Base-by-base conservation (phyloP, 23 tunicate species). In the Diplosoma virens region DNA sequence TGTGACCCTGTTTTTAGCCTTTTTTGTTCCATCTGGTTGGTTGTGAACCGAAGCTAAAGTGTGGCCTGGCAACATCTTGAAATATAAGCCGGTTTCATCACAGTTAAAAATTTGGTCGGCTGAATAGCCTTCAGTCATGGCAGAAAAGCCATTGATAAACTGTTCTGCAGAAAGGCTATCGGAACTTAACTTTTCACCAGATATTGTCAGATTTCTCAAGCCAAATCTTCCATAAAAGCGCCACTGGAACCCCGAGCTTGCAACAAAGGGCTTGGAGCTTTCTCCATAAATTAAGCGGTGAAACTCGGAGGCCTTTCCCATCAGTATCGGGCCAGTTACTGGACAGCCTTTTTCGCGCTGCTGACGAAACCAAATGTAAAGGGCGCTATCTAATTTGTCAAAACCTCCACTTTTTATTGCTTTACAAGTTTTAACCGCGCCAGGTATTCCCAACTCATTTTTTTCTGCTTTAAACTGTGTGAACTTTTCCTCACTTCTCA, bases 181-280 rank as follows among this genome's bases (percentile, higher is more conserved):
- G n/a, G 66, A 59, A 59, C 66, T 59, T 59, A 59, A 59, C 22
- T 59, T 59, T 20, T 59, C 66, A 59, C 66, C 66, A 9, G 11
- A 16, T 59, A 20, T 59, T 59, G n/a, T 59, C 24, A 59, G 66
- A 59, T 21, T 59, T 14, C 66, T 59, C 23, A 59, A 59, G 66
- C 66, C 9, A 20, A 59, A 59, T 21, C 66, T 59, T 20, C 22
- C 23, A 25, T 25, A 59, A 59, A 59, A 59, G n/a, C n/a, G n/a
- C 20, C 23, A 59, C 22, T 59, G 66, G 22, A 59, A 59, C 66
- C 66, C 66, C 20, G 66, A 16, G 22, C 66, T 59, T 59, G 66
- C 66, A 9, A 18, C 9, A 59, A 21, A 59, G 66, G 20, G 22
- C 23, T 59, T 21, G 53, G n/a, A n/a, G n/a, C n/a, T n/a, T n/a